These are phyloP conservation scores for Lithobates sylvaticus DNA, from an alignment of 2,797 vertebrate species.

Conservation along the genomic window DNA sequence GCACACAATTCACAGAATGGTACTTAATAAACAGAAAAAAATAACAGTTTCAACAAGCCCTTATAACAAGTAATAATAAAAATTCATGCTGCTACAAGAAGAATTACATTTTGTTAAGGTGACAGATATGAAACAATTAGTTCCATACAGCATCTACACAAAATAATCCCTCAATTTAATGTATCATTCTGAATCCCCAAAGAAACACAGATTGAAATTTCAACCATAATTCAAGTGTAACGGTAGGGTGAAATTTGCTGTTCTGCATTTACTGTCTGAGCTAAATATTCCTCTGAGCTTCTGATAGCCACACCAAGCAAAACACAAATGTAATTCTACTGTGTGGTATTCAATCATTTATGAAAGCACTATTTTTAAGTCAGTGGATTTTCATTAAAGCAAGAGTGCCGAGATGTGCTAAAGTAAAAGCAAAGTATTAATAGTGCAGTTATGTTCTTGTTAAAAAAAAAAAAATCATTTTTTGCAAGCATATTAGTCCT, in stretches of 20 bases:
- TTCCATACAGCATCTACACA: slow-evolving; percentile 7
- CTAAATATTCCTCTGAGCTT: slow-evolving; percentile 65
- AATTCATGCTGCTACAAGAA: slow-evolving; percentile 20
- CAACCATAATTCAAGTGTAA: slow-evolving; percentile 67
- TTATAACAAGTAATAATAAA: slow-evolving; percentile 29
- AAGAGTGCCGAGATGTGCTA: slow-evolving; percentile 30
- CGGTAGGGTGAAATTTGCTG: slow-evolving; percentile 62
- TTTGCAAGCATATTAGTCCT: background rate
- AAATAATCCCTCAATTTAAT: slow-evolving; percentile 47
- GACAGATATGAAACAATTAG: slow-evolving; percentile 46
- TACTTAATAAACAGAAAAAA: background rate
- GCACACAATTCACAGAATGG: background rate
- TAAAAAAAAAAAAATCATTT: background rate
- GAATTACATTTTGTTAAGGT: slow-evolving; percentile 33
- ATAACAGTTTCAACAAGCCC: background rate
- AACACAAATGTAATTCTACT: slow-evolving; percentile 70
- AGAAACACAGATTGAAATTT: slow-evolving; percentile 57
- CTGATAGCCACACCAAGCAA: slow-evolving; percentile 65
- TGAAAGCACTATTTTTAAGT: slow-evolving; percentile 68
- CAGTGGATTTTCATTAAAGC: slow-evolving; percentile 63
- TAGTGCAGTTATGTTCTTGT: background rate
- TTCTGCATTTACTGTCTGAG: slow-evolving; percentile 64
- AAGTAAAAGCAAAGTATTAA: slow-evolving; percentile 14
- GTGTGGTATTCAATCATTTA: slow-evolving; percentile 68
- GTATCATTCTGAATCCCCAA: slow-evolving; percentile 33